Conservation (phyloP, 2,113 vertebrate species). For the Zosterops lateralis region DNA sequence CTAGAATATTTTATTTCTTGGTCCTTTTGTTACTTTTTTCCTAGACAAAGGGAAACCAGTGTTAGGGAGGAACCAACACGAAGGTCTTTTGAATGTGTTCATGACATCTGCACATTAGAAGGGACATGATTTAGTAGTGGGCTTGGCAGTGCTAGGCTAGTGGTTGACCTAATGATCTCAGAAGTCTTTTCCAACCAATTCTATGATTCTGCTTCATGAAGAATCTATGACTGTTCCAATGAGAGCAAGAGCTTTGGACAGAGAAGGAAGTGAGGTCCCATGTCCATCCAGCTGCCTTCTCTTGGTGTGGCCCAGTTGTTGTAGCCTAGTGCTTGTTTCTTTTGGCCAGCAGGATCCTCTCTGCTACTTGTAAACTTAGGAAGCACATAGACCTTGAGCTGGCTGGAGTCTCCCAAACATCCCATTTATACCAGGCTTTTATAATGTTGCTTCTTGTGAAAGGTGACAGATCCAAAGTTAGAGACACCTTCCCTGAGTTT, state of each 20-base stretch:
- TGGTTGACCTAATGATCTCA: neutral
- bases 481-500: neutral
- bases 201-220: neutral
- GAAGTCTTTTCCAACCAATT: neutral
- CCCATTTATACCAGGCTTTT: neutral
- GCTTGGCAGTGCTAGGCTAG: neutral
- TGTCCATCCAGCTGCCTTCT: neutral
- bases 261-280: neutral
- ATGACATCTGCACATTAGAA: fast-evolving
- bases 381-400: neutral
- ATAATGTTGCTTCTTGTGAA: neutral
- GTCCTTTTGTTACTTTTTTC: neutral
- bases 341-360: neutral
- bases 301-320: neutral
- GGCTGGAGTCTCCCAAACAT: neutral
- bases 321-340: neutral
- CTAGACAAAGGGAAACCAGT: neutral
- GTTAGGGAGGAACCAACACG: neutral
- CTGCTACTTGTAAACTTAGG: neutral
- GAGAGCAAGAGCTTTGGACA: neutral
- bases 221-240: neutral
- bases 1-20: neutral
- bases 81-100: neutral
- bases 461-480: neutral
- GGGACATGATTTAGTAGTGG: neutral